Evolutionary conservation across 2,797 vertebrate species (phyloP).

Genomic region (Pelodytes ibericus): DNA sequence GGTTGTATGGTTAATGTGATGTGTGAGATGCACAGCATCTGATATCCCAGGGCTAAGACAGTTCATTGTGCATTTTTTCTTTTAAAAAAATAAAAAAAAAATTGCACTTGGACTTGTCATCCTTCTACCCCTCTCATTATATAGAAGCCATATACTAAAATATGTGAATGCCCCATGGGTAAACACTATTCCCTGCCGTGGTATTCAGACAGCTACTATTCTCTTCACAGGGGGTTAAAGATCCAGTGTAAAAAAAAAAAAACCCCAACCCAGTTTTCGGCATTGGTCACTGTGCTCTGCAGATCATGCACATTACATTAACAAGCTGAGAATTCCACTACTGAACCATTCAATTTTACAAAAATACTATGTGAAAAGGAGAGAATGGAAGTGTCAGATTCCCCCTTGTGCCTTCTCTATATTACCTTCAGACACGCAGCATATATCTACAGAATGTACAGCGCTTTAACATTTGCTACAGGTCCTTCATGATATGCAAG

Average conservation of each 20-base stretch:
- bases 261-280: neutral
- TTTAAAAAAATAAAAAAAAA: no score
- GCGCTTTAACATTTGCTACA: neutral
- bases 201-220: no score
- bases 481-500: neutral
- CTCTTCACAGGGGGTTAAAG: neutral
- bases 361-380: constrained; percentile 42
- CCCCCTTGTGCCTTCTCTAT: neutral
- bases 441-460: neutral
- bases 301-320: neutral
- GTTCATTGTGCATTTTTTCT: no score
- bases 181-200: no score
- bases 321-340: neutral
- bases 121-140: no score
- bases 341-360: constrained; percentile 20
- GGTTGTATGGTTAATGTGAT: no score
- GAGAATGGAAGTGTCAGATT: neutral
- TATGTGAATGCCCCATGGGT: no score
- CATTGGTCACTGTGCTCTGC: neutral
- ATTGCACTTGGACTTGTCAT: no score
- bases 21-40: no score
- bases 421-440: neutral
- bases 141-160: no score
- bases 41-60: no score
- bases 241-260: constrained; percentile 7